Conservation (phyloP, 2,113 vertebrate genomes). For the Baryphthengus martii region DNA sequence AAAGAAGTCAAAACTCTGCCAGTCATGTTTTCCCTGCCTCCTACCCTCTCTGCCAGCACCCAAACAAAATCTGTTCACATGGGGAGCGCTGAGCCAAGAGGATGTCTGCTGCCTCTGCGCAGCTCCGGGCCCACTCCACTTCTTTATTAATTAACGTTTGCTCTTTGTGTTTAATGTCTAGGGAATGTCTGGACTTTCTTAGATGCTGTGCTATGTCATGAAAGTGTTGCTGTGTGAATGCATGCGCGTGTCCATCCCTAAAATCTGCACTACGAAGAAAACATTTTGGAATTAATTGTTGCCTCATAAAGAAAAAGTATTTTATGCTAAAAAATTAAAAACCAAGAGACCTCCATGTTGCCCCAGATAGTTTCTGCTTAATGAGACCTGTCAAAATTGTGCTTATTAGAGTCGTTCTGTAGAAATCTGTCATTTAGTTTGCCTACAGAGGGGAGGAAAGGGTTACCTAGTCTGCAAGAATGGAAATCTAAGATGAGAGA, state of each 20-base stretch:
- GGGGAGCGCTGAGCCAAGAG: background rate
- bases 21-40: background rate
- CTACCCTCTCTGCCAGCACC: background rate
- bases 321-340: background rate
- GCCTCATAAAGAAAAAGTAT: background rate
- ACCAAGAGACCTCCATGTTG: background rate
- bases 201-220: rapidly evolving
- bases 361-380: background rate
- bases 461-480: background rate
- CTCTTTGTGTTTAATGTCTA: background rate
- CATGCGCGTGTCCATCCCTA: background rate
- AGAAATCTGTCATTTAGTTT: background rate
- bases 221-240: background rate
- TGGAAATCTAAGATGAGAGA: background rate
- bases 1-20: background rate
- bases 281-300: background rate
- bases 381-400: background rate
- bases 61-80: background rate
- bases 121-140: background rate
- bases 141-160: background rate
- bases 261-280: background rate
- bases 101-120: background rate
- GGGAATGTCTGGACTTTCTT: background rate
- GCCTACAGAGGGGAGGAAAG: constrained; percentile 28
- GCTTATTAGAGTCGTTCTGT: background rate